A percentile compares a stretch with the other conserved stretches of the same genome.
Conservation (phyloP, 2,888 invertebrate genomes). For the Yponomeuta sedellus region DNA sequence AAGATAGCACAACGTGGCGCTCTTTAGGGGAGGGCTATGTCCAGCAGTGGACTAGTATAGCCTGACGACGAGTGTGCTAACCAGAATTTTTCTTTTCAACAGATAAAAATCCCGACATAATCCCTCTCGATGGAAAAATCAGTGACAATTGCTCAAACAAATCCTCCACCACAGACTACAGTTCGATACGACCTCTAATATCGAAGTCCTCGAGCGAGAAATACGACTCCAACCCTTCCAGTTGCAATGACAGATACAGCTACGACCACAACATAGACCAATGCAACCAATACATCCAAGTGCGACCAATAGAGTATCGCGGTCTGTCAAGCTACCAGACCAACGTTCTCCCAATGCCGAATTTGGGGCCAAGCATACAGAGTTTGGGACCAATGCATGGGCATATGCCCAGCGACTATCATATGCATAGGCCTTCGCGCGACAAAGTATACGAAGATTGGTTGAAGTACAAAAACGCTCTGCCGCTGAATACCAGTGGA, state of each 20-base stretch:
- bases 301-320: conserved; percentile 55
- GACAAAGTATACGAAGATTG: conserved; percentile 73
- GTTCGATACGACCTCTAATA: conserved; percentile 58
- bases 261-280: conserved; percentile 58
- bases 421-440: conserved; percentile 43
- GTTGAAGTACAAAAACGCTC: conserved; percentile 72
- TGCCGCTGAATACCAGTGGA: conserved; percentile 62
- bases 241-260: conserved; percentile 43
- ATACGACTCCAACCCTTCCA: conserved; percentile 42
- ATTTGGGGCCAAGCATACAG: conserved; percentile 47
- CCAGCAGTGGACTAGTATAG: too few relatives aligned
- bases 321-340: conserved; percentile 40
- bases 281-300: conserved; percentile 62
- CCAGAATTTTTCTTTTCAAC: conserved; percentile 28
- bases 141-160: conserved; percentile 67
- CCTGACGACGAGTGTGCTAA: neutral
- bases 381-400: conserved; percentile 45
- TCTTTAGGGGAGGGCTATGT: too few relatives aligned
- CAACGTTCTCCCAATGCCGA: conserved; percentile 39
- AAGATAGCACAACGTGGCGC: too few relatives aligned
- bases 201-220: conserved; percentile 55
- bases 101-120: conserved; percentile 73
- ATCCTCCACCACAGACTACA: conserved; percentile 64
- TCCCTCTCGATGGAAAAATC: conserved; percentile 67
- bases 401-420: conserved; percentile 39